phyloP scores from a whole-genome alignment of 2,888 invertebrate species.

The Nematopogon swammerdamellus region DNA sequence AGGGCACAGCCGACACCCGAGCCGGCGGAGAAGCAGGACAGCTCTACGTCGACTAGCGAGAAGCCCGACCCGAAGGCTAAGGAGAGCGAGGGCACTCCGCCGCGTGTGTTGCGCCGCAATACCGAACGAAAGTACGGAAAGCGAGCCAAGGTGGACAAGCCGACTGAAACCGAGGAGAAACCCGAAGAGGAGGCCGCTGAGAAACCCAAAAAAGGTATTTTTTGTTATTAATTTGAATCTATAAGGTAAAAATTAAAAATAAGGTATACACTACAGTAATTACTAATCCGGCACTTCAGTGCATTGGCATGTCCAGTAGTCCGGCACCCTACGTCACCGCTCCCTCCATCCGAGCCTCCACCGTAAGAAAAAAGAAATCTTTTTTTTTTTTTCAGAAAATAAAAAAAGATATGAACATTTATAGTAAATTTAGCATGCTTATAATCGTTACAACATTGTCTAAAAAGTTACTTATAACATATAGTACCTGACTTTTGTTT shows the following conservation, averaged over 20 bases:
- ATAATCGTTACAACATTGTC: too few species aligned
- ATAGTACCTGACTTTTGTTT: too few species aligned
- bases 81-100: slow-evolving; percentile 19
- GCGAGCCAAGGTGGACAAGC: slow-evolving; percentile 35
- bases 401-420: too few species aligned
- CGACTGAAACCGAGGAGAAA: slow-evolving; percentile 22
- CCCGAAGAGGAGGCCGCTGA: not conserved
- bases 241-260: not conserved
- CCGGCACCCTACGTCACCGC: too few species aligned
- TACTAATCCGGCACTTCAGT: not conserved
- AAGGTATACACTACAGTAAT: not conserved
- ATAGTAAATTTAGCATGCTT: too few species aligned
- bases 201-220: slow-evolving; percentile 2
- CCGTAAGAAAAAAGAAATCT: too few species aligned
- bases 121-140: slow-evolving; percentile 44
- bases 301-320: too few species aligned
- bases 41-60: slow-evolving; percentile 1
- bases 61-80: slow-evolving; percentile 5
- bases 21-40: not conserved
- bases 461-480: too few species aligned
- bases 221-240: not conserved
- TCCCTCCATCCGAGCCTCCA: too few species aligned
- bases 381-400: too few species aligned
- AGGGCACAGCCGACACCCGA: not conserved
- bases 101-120: slow-evolving; percentile 29